Evolutionary conservation across 64 coral and sea anemone genomes (phyloP), one percentile per base, ranked within the genome.

Genomic region (Actinia tenebrosa): DNA sequence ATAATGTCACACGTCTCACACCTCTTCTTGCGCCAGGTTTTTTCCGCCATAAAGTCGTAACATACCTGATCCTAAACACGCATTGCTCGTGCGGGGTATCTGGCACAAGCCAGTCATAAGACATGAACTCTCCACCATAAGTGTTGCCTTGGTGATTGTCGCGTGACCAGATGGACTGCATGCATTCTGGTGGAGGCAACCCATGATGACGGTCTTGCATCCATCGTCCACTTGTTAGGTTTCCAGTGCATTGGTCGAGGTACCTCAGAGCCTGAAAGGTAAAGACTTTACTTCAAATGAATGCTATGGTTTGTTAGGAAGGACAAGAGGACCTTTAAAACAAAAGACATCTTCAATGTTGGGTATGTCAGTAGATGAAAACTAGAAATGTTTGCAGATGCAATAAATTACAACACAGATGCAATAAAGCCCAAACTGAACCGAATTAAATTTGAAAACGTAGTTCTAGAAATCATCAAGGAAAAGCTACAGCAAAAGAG

Each of bases 81-180:
- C 97, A 99, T 45, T 75, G 86, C 62, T 99, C 97, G 25, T 92
- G 71, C 47, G 92, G 42, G 18, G 92, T 63, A 30, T 99, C 87
- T 1, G 97, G 97, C 16, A 99, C 56, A 16, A 86, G 92, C 97
- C 97, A 99, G 25, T 99, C 92, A 86, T 86, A 99, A 19, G 54
- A 79, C 45, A 89, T 88, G 45, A 92, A 86, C 66, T 92, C 88
- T 9, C 97, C 93, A 81, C 97, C 97, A 23, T 88, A 77, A 2
- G 93, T 92, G 63, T 99, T 99, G 59, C 97, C 97, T 83, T 95
- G 90, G 89, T 99, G 97, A 93, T 99, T 99, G 56, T 99, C 97
- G 93, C 93, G 97, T 93, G 97, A 99, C 97, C 97, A 99, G 62
- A 92, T 87, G 1, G 90, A 90, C 84, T 95, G 93, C 71, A 90